Conservation (phyloP, 1,140 invertebrate species). For the Drosophila insularis region DNA sequence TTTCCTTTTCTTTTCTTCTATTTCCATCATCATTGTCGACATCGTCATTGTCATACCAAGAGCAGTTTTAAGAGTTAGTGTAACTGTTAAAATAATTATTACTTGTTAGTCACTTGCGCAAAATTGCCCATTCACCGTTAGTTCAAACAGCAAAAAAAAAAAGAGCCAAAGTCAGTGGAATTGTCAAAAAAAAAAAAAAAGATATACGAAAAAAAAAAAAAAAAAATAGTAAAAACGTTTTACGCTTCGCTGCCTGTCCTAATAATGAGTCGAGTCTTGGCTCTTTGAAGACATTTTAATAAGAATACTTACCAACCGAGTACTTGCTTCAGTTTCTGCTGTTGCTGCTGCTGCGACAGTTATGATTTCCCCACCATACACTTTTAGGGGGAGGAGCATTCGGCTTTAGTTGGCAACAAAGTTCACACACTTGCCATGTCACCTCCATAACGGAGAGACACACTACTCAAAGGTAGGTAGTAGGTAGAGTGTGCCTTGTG, state of each 20-base stretch:
- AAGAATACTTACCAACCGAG: conserved; percentile 41
- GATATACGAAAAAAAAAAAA: conserved; percentile 6
- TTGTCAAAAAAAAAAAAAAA: conserved; percentile 33
- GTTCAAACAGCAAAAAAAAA: conserved; percentile 35
- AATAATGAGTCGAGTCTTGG: conserved; percentile 18
- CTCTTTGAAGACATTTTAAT: conserved; percentile 52
- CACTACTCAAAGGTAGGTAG: background rate
- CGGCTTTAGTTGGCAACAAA: conserved; percentile 3
- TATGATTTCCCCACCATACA: conserved; percentile 51
- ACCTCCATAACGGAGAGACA: background rate
- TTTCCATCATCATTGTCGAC: background rate
- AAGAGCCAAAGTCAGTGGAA: conserved; percentile 9
- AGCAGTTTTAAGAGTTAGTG: conserved; percentile 18
- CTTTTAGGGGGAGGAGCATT: background rate
- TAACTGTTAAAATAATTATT: conserved; percentile 66
- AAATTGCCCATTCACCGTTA: conserved; percentile 63
- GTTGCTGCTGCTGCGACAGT: conserved; percentile 40
- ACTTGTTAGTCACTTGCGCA: conserved; percentile 61
- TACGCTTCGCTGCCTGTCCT: conserved; percentile 46
- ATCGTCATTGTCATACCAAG: conserved; percentile 5
- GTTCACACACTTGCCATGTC: conserved; percentile 26
- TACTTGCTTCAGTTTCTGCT: conserved; percentile 9
- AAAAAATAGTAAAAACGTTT: conserved; percentile 53
- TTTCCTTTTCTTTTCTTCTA: conserved; percentile 48
- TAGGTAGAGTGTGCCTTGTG: background rate